phyloP scores from a whole-genome alignment of 2,888 invertebrate species.

The Lepidochitona cinerea region DNA sequence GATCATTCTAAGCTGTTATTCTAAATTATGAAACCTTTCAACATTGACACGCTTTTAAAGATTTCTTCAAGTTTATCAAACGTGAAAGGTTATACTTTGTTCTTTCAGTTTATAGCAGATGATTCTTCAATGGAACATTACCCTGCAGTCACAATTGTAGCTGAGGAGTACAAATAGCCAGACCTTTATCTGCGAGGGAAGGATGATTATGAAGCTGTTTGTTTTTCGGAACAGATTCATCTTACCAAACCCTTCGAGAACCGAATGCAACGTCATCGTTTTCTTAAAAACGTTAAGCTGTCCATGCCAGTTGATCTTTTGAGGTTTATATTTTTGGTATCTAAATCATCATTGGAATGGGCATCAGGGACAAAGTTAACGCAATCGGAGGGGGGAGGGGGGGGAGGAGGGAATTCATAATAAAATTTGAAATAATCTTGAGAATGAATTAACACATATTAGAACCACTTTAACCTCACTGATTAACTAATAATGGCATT shows the following conservation, averaged over 20 bases:
- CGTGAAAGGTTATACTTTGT: neutral
- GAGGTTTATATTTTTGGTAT: neutral
- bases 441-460: too few species aligned
- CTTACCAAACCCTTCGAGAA: neutral
- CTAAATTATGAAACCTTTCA: too few species aligned
- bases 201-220: neutral
- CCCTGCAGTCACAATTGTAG: neutral
- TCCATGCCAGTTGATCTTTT: neutral
- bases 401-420: too few species aligned
- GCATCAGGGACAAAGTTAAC: too few species aligned
- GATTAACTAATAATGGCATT: neutral
- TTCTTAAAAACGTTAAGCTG: neutral
- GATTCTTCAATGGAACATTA: neutral
- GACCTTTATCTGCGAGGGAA: neutral
- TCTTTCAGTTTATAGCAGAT: neutral
- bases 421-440: too few species aligned
- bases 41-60: too few species aligned
- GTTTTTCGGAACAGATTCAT: neutral
- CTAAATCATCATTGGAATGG: too few species aligned
- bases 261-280: neutral
- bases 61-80: too few species aligned
- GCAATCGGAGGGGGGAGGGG: too few species aligned
- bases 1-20: too few species aligned
- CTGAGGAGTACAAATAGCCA: neutral
- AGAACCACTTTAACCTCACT: too few species aligned